Evolutionary conservation across 2,888 invertebrate species (phyloP), one percentile per base, ranked within the genome.

Genomic region (Deilephila porcellus): DNA sequence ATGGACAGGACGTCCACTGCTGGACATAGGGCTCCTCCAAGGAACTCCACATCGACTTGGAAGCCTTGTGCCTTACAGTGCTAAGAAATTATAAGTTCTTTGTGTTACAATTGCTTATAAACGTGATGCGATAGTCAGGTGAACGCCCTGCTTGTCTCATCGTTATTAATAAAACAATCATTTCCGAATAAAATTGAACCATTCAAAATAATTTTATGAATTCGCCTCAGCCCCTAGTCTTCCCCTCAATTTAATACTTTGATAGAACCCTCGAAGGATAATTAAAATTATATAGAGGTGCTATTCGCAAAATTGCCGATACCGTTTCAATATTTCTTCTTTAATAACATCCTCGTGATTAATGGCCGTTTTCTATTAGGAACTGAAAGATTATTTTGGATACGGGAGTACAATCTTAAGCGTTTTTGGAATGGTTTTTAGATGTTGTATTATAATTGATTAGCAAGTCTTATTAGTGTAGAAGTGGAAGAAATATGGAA

Each of bases 281-380:
- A 67, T 67, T 67, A 52, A 67, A 67, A 67, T 67, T 67, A 52
- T 67, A 4, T 67, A 25, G 25, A 52, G 52, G 45, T 67, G 52
- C 45, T 25, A 67, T 67, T 67, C 52, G 6, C 45, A 25, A 52
- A 25, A 67, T 52, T 67, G 67, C 52, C 52, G 25, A 52, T 52
- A 14, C 67, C 25, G 45, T 67, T 67, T 67, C 67, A 67, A 67
- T 67, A 67, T 67, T 52, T 67, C 67, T 67, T 52, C 67, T 67
- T 25, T 67, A 52, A 67, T 67, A 67, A 67, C 25, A 67, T 25
- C 45, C 45, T 17, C 29, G 52, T 52, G 14, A 56, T 56, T 19
- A 67, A 52, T 52, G 52, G 25, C 52, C 52, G 67, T 67, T 67
- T 67, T 67, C 67, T 52, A 45, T 37, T 4, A 67, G 14, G 45